Conservation (phyloP, 2,888 invertebrate genomes). For the Apodemia hepburni region DNA sequence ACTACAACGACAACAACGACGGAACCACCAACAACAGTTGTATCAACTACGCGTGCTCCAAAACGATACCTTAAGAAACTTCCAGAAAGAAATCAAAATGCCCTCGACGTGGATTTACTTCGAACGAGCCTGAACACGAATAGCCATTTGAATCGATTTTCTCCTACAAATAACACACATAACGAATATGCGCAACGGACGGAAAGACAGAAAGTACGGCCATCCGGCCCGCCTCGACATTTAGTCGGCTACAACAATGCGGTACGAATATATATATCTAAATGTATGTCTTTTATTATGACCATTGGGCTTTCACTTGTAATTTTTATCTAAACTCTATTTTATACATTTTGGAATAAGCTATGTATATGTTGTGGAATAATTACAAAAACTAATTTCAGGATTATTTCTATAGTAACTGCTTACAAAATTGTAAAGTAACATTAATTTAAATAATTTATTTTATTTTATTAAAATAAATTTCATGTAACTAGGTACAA, state of each 20-base stretch:
- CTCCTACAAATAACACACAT: conserved; percentile 49
- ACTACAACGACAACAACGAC: conserved; percentile 64
- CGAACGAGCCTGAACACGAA: conserved; percentile 61
- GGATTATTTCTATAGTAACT: too few species aligned
- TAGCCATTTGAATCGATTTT: conserved; percentile 53
- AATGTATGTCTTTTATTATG: conserved; percentile 22
- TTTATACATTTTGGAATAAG: conserved; percentile 25
- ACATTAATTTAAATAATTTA: too few species aligned
- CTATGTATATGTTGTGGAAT: conserved; percentile 14
- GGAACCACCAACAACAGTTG: conserved; percentile 43
- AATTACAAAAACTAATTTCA: neutral
- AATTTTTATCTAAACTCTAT: conserved; percentile 24
- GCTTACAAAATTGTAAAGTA: too few species aligned
- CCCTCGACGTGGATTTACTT: conserved; percentile 58
- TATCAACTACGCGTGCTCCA: conserved; percentile 55
- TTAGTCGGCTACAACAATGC: conserved; percentile 54
- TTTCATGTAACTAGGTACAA: too few species aligned
- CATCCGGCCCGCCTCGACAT: conserved; percentile 60
- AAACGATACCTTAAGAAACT: conserved; percentile 65
- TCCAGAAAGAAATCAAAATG: conserved; percentile 58
- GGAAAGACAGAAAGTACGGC: conserved; percentile 67
- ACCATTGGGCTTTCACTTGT: conserved; percentile 6
- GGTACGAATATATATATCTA: conserved; percentile 18
- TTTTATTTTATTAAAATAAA: too few species aligned
- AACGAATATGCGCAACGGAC: conserved; percentile 66